Evolutionary conservation across 92 coral and sea anemone genomes (phyloP), one percentile per base, ranked within the genome.

Genomic region (Porites divaricata): DNA sequence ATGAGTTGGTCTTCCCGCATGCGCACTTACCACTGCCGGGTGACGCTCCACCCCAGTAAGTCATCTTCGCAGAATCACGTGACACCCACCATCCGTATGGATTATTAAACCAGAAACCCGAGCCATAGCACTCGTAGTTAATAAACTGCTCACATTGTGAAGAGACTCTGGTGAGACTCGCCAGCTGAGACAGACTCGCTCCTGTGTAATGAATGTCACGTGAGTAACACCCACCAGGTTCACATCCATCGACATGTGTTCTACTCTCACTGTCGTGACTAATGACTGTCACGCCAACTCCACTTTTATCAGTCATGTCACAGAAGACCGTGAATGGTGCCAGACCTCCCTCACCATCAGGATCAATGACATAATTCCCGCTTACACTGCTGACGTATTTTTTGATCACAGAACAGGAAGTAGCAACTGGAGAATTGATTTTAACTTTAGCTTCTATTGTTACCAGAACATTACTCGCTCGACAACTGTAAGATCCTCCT

Each of bases 211-310:
- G 65, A 73, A 87, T 74, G 78, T 63, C 63, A 20, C 81, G 85
- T 58, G 71, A 66, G 65, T 77, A 86, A 59, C 58, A 53, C 10
- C 81, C 75, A 0, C 0, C 1, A 0, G 14, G 0, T 9, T 22
- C 72, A 13, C n/a, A 77, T 9, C 85, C 85, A 0, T 51, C 1
- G 5, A 88, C 81, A 1, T 11, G 26, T 0, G 81, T 88, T 19
- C 85, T 64, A 15, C 66, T 50, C 68, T 90, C 93, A 74, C 93
- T 90, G 76, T 90, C 83, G 85, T 90, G 90, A 75, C 93, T 79
- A 25, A 90, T 79, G 19, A 88, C 87, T 45, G 90, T 66, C 67
- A 87, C 77, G 58, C 90, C 90, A 48, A 81, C 87, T 41, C 86
- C 82, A 48, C 23, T 81, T 58, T 81, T 81, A n/a, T n/a, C n/a